Conservation (phyloP, 2,888 invertebrate species). For the Laspeyria flexula region DNA sequence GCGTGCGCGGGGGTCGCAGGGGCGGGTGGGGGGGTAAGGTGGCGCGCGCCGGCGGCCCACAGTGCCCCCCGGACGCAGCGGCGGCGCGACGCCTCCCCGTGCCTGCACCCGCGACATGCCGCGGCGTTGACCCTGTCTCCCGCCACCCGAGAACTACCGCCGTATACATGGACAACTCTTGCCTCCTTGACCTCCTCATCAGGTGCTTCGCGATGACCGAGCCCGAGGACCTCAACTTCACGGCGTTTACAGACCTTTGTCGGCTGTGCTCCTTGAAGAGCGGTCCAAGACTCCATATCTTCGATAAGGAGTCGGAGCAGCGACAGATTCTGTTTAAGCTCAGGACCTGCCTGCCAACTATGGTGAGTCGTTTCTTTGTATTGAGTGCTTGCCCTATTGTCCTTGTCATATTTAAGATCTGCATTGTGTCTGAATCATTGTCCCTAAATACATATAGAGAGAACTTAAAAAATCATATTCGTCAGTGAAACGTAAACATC, state of each 20-base stretch:
- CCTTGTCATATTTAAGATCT: conserved; percentile 34
- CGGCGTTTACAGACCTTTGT: conserved; percentile 89
- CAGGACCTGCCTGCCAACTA: conserved; percentile 88
- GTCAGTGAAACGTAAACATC: conserved; percentile 44
- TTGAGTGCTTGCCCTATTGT: conserved; percentile 33
- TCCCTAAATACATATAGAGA: neutral
- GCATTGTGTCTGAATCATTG: neutral
- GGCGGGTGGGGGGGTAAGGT: no score
- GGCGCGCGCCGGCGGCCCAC: conserved; percentile 54
- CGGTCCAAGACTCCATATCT: conserved; percentile 89
- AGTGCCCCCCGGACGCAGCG: conserved; percentile 84
- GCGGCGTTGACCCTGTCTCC: conserved; percentile 76
- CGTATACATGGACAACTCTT: conserved; percentile 87
- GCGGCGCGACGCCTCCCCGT: conserved; percentile 83
- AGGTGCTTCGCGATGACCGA: conserved; percentile 87
- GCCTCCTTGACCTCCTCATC: conserved; percentile 86
- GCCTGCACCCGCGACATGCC: conserved; percentile 76
- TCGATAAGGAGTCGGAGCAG: conserved; percentile 90
- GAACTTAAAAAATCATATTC: conserved; percentile 6
- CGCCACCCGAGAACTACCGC: conserved; percentile 77
- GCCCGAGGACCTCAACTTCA: conserved; percentile 89
- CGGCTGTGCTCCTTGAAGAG: conserved; percentile 89
- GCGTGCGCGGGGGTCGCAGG: conserved; percentile 51
- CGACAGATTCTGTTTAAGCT: conserved; percentile 89
- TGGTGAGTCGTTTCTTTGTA: conserved; percentile 82